Percentiles rank a stretch among this genome's conserved stretches.
Conservation (phyloP, 2,797 vertebrate genomes). For the Gymnothorax reevesii region DNA sequence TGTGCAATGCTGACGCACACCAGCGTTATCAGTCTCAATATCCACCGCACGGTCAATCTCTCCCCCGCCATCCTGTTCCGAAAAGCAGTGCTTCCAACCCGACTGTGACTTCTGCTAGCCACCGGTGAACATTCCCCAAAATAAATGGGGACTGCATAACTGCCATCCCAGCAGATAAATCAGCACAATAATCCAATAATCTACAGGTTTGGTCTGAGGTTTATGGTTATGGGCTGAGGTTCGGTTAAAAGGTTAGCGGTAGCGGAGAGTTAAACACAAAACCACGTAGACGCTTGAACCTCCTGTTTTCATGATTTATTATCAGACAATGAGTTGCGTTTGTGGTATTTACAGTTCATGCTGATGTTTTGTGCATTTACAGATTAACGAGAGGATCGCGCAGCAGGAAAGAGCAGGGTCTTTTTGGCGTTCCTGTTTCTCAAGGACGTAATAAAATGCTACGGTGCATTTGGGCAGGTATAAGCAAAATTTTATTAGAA, state of each 20-base stretch:
- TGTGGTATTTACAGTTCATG: neutral
- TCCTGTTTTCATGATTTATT: neutral
- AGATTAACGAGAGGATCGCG: neutral
- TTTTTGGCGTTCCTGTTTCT: neutral
- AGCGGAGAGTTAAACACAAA: neutral
- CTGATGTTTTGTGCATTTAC: neutral
- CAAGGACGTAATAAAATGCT: neutral
- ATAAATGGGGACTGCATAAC: neutral
- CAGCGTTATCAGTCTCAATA: neutral
- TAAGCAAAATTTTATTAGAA: neutral
- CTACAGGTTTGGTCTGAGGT: neutral
- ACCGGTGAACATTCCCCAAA: neutral
- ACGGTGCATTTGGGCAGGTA: neutral
- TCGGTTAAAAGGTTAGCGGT: neutral
- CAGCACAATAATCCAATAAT: neutral
- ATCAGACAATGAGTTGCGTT: neutral
- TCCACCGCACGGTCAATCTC: neutral
- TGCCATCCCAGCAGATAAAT: neutral
- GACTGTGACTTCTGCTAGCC: neutral
- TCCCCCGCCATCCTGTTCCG: no score
- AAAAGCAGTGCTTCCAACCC: neutral
- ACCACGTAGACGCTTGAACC: neutral
- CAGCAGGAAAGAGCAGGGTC: neutral
- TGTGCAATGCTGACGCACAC: constrained; percentile 44
- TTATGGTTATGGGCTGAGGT: neutral